These are phyloP conservation scores for Drosophila azteca DNA, from an alignment of 1,140 invertebrate genomes.

Conservation along the genomic window DNA sequence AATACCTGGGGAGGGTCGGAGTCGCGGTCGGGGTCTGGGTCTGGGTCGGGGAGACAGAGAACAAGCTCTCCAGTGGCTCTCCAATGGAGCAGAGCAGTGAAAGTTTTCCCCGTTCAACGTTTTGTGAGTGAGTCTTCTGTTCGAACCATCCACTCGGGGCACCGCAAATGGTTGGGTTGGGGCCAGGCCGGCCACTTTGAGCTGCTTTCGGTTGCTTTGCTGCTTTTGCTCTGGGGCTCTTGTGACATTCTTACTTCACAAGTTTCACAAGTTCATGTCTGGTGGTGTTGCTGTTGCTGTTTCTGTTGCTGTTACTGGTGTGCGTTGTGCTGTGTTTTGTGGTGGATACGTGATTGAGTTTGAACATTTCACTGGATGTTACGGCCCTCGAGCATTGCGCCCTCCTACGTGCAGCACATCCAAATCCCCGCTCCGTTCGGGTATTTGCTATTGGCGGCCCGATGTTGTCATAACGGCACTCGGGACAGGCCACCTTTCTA, in stretches of 20 bases:
- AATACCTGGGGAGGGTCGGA: background rate
- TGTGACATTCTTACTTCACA: constrained; percentile 49
- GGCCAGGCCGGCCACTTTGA: constrained; percentile 1
- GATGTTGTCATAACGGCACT: constrained; percentile 65
- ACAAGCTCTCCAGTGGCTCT: constrained; percentile 17
- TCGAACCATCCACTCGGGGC: constrained; percentile 1
- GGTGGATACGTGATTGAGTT: constrained; percentile 46
- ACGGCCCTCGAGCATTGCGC: constrained; percentile 40
- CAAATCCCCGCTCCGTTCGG: constrained; percentile 22
- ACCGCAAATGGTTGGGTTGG: constrained; percentile 2
- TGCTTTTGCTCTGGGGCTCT: constrained; percentile 6
- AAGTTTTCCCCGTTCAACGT: constrained; percentile 30
- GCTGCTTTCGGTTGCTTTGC: too few species aligned
- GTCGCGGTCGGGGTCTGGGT: background rate
- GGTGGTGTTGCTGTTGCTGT: too few species aligned
- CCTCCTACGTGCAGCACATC: constrained; percentile 51
- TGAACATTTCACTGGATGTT: constrained; percentile 37
- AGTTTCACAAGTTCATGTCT: constrained; percentile 54
- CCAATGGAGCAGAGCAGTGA: constrained; percentile 40
- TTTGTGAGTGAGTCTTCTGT: constrained; percentile 8
- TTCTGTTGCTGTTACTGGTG: too few species aligned
- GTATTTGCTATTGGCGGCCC: constrained; percentile 8
- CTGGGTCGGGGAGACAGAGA: constrained; percentile 8
- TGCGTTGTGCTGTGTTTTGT: too few species aligned
- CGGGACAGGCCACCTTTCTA: constrained; percentile 48